Percentiles rank a stretch among this genome's conserved stretches.
These are phyloP conservation scores for Drosophila greeni DNA, from an alignment of 2,888 invertebrate species.

Conservation along the genomic window DNA sequence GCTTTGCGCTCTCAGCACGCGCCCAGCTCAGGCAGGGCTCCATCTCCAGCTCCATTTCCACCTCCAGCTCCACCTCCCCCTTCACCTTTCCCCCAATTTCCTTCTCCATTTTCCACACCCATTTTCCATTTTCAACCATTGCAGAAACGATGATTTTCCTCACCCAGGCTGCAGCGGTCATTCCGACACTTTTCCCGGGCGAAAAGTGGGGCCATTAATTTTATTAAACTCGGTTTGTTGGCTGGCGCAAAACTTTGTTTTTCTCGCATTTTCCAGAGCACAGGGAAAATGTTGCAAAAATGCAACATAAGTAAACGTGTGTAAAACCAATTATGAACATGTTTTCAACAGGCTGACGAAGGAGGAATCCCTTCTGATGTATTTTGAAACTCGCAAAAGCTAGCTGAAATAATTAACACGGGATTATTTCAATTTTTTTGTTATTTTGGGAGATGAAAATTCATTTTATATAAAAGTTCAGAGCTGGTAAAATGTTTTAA, in stretches of 20 bases:
- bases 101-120: not conserved
- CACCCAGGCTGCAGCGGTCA: constrained; percentile 36
- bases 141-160: constrained; percentile 19
- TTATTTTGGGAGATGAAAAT: not conserved
- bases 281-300: constrained; percentile 37
- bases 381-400: constrained; percentile 5
- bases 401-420: constrained; percentile 19
- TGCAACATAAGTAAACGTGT: constrained; percentile 47
- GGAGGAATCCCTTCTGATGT: constrained; percentile 4
- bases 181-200: constrained; percentile 55
- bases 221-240: constrained; percentile 49
- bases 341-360: constrained; percentile 14
- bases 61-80: not conserved
- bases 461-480: not conserved
- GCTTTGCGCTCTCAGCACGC: constrained; percentile 71
- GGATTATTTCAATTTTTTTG: not conserved
- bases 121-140: not conserved
- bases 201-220: constrained; percentile 50
- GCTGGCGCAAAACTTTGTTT: constrained; percentile 26
- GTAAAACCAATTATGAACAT: constrained; percentile 53
- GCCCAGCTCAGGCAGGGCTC: constrained; percentile 26
- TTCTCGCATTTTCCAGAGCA: constrained; percentile 29
- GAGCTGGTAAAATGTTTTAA: too few relatives aligned
- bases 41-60: not conserved
- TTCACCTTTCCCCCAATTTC: too few relatives aligned